Evolutionary conservation across 2,797 vertebrate genomes (phyloP).

Genomic region (Odontamblyopus rebecca): DNA sequence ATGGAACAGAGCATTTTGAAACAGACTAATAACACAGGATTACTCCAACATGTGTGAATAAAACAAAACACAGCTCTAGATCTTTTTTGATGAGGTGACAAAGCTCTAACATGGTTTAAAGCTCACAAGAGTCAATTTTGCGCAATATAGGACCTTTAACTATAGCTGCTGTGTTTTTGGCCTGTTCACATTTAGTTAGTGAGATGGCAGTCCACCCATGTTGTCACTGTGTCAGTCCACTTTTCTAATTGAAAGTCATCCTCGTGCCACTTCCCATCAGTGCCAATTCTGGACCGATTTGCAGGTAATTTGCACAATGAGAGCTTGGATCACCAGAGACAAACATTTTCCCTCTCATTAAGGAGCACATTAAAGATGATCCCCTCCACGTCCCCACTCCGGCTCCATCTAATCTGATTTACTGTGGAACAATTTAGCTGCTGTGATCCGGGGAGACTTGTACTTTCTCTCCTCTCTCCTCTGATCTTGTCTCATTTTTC

Average conservation of each 20-base stretch:
- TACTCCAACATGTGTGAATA: no score
- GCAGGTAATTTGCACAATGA: constrained; percentile 73
- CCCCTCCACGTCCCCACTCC: constrained; percentile 66
- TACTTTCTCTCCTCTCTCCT: constrained; percentile 65
- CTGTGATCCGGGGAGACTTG: constrained; percentile 69
- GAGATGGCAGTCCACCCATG: constrained; percentile 49
- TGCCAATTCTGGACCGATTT: constrained; percentile 65
- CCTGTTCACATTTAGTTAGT: constrained; percentile 34
- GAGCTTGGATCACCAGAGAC: constrained; percentile 76
- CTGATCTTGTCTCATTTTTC: constrained; percentile 76
- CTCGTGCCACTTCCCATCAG: constrained; percentile 69
- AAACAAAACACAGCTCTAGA: no score
- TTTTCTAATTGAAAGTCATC: constrained; percentile 72
- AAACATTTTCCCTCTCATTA: constrained; percentile 80
- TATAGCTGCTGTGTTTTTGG: constrained; percentile 21
- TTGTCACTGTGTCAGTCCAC: constrained; percentile 70
- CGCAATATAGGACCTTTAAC: no score
- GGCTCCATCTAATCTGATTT: constrained; percentile 75
- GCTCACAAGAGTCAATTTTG: no score
- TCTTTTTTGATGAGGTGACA: no score
- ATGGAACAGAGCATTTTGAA: no score
- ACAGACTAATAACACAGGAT: no score
- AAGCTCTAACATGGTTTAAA: no score
- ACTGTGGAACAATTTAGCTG: constrained; percentile 62
- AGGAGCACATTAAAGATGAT: constrained; percentile 74